Base-by-base conservation (phyloP, 2,797 vertebrate genomes). In the Sorex maritimensis region DNA sequence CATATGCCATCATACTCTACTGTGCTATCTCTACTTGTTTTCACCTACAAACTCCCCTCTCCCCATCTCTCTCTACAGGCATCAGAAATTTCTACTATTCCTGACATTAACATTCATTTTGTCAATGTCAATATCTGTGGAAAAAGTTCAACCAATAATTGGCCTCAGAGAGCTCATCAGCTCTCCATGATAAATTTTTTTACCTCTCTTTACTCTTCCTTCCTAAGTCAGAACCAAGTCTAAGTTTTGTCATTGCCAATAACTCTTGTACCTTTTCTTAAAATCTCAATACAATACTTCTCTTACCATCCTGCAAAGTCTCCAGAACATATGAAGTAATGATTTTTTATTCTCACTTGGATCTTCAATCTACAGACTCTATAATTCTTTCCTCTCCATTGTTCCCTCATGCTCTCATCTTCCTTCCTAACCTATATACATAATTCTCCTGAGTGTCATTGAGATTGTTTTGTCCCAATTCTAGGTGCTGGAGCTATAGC, bases 391-490 rank as follows among this genome's bases (percentile, higher is more conserved):
- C 44, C 52, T 80, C 63, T 91, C 71, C 11, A 30, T 41, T 26
- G 17, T 58, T 4, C 23, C 14, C 2, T 68, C 9, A 1, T 30
- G 44, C 28, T 72, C 30, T 63, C 49, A 13, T 81, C 38, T 78
- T 71, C 68, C 12, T 79, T 79, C 6, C 44, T 24, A 9, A 44
- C 30, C 6, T 19, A 23, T 1, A 12, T 46, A 34, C 77, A 28
- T 52, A n/a, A 30, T 81, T 52, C 49, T 28, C 55, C 63, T 41
- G 8, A 15, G 69, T 28, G 19, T 2, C 5, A 80, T n/a, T 81
- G 55, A 72, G 24, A 92, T 81, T 81, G 26, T 74, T 80, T 69
- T 38, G 30, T 69, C 23, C 81, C 73, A 81, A 46, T 68, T 68
- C 28, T 30, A 81, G 46, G 6, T 68, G 72, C 68, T 91, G 34